Conservation (phyloP, 1,140 invertebrate genomes). For the Drosophila arawakana region DNA sequence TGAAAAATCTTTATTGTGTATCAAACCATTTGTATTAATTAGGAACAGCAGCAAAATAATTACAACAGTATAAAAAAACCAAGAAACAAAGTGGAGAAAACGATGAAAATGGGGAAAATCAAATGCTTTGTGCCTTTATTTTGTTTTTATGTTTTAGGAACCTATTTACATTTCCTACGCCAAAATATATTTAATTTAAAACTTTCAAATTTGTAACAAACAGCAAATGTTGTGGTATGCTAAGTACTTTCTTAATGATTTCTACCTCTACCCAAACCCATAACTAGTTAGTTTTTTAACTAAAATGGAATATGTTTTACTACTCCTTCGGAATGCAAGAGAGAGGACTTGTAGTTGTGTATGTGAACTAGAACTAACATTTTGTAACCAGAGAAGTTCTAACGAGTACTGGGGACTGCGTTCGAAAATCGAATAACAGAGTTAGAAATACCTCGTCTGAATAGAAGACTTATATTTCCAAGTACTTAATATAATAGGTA, state of each 20-base stretch:
- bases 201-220: slow-evolving; percentile 15
- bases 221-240: background rate
- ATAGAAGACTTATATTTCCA: no score
- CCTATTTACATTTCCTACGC: slow-evolving; percentile 22
- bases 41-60: slow-evolving; percentile 79
- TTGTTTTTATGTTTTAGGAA: slow-evolving; percentile 42
- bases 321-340: no score
- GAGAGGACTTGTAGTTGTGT: no score
- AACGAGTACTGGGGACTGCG: no score
- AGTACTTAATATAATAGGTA: no score
- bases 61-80: slow-evolving; percentile 64
- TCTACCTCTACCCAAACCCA: no score
- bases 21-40: slow-evolving; percentile 83
- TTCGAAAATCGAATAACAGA: no score
- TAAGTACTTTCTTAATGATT: background rate
- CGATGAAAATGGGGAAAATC: slow-evolving; percentile 22
- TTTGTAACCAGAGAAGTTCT: no score
- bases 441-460: no score
- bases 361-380: no score
- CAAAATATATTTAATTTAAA: slow-evolving; percentile 46
- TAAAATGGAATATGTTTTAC: no score
- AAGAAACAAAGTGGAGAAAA: slow-evolving; percentile 30
- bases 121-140: slow-evolving; percentile 55
- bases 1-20: slow-evolving; percentile 83
- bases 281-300: background rate